Conservation (phyloP, 2,888 invertebrate genomes). For the Nasonovia ribisnigri region DNA sequence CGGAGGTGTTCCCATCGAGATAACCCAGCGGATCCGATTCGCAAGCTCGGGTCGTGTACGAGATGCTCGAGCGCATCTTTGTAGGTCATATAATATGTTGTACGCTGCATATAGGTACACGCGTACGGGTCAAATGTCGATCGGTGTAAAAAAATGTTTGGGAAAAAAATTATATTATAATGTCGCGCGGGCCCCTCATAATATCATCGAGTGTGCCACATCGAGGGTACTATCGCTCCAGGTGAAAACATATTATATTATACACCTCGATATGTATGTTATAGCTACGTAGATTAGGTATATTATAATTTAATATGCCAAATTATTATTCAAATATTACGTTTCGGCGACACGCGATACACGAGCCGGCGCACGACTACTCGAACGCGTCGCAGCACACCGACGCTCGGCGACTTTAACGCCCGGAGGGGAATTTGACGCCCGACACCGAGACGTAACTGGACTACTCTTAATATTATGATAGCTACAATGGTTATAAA, state of each 20-base stretch:
- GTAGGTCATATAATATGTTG: constrained; percentile 24
- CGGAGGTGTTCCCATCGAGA: constrained; percentile 19
- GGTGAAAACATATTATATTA: background rate
- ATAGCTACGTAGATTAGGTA: background rate
- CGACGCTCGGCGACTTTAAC: background rate
- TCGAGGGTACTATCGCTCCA: background rate
- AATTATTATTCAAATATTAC: constrained; percentile 22
- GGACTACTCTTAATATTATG: background rate
- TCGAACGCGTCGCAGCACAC: background rate
- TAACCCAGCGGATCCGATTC: background rate
- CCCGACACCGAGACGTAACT: background rate
- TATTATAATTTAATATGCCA: constrained; percentile 7
- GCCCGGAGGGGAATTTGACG: background rate
- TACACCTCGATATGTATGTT: background rate
- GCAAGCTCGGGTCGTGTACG: background rate
- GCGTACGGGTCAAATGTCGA: constrained; percentile 50
- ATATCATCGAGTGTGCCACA: constrained; percentile 35
- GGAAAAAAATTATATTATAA: background rate
- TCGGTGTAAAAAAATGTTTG: constrained; percentile 22
- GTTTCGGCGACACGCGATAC: constrained; percentile 12
- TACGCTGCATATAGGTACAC: background rate
- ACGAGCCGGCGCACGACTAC: background rate
- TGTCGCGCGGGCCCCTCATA: background rate
- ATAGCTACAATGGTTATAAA: background rate
- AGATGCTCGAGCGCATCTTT: background rate